Percentiles rank a stretch among this genome's conserved stretches.
Evolutionary conservation across 2,888 invertebrate species (phyloP).

Genomic region (Tenodera sinensis): DNA sequence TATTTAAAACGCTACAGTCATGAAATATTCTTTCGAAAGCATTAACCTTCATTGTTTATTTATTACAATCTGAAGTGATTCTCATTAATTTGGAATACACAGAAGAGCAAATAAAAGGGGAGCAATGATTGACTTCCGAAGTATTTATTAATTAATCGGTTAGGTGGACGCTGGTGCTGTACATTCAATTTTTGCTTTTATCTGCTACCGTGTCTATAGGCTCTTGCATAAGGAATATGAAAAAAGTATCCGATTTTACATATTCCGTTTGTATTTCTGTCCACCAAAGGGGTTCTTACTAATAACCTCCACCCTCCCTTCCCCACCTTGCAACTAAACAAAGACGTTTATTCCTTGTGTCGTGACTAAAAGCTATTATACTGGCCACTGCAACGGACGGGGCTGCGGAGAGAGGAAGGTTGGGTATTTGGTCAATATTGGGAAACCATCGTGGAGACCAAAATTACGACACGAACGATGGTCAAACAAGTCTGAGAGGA

Average conservation of each 20-base stretch:
- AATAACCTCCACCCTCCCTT: not conserved
- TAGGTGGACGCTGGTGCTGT: not conserved
- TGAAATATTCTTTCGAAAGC: too few species aligned
- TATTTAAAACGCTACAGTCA: too few species aligned
- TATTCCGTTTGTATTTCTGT: not conserved
- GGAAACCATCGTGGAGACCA: slow-evolving; percentile 10
- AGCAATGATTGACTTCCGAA: not conserved
- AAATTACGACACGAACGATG: not conserved
- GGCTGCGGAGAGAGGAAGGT: not conserved
- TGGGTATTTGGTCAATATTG: slow-evolving; percentile 9
- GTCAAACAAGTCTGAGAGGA: not conserved
- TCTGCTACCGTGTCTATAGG: not conserved
- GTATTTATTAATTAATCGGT: not conserved
- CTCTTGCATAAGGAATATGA: not conserved
- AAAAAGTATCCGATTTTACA: not conserved
- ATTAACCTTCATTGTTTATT: too few species aligned
- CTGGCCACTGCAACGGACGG: not conserved
- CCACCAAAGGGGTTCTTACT: not conserved
- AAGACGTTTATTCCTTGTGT: not conserved
- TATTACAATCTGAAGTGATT: not conserved
- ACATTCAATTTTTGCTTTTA: not conserved
- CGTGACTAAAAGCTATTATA: not conserved
- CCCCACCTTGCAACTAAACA: not conserved
- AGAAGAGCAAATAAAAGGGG: not conserved
- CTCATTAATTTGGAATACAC: not conserved